A percentile compares a stretch with the other conserved stretches of the same genome.
Evolutionary conservation across 2,113 vertebrate species (phyloP).

Genomic region (Tautogolabrus adspersus): DNA sequence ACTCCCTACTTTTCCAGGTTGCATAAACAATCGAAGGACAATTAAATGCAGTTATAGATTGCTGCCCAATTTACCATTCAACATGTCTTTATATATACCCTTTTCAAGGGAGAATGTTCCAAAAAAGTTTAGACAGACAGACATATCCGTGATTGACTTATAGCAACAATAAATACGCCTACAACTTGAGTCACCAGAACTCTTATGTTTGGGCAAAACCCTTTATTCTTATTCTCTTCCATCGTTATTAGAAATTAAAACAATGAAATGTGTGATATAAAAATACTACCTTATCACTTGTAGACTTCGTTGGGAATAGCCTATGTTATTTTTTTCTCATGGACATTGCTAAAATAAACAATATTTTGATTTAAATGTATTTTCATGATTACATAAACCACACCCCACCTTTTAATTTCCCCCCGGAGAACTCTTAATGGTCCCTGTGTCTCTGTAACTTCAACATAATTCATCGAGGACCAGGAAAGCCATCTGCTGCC

Average conservation of each 20-base stretch:
- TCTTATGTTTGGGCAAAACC: not conserved
- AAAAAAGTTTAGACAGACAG: not conserved
- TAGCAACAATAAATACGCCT: not conserved
- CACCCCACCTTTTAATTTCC: constrained; percentile 35
- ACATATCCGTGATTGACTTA: too few relatives aligned
- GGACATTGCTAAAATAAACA: not conserved
- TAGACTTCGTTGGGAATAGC: too few relatives aligned
- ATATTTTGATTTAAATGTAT: not conserved
- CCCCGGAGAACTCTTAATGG: constrained; percentile 60
- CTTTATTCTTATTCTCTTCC: not conserved
- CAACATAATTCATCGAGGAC: constrained; percentile 62
- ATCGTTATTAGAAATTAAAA: not conserved
- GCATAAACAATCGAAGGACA: too few relatives aligned
- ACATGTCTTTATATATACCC: not conserved
- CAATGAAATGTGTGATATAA: not conserved
- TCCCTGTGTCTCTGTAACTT: constrained; percentile 55
- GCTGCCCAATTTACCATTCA: not conserved
- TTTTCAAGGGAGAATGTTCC: not conserved
- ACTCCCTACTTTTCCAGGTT: too few relatives aligned
- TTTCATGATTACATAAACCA: constrained; percentile 22
- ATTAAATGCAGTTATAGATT: not conserved
- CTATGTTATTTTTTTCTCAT: too few relatives aligned
- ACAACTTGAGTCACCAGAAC: not conserved
- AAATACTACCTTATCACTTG: not conserved
- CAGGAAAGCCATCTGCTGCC: constrained; percentile 81